These are phyloP conservation scores for Ciconia stormi DNA, from an alignment of 2,113 vertebrate genomes.

Conservation along the genomic window DNA sequence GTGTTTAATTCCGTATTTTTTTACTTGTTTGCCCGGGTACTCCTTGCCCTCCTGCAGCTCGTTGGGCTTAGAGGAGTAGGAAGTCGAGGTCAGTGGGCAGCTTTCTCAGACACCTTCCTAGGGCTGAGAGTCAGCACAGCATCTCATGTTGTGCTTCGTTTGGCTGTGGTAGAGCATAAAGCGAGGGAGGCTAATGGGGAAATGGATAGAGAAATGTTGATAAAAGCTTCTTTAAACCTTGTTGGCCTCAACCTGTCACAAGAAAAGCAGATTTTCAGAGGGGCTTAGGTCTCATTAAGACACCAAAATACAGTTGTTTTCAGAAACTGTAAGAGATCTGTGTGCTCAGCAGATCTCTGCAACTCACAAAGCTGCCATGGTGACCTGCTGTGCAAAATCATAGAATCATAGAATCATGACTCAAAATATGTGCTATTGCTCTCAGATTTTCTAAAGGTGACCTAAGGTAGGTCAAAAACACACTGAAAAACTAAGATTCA, in stretches of 20 bases:
- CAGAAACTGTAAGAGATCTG: not conserved
- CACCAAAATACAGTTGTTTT: not conserved
- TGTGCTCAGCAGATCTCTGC: not conserved
- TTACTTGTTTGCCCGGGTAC: not conserved
- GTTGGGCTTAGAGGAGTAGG: not conserved
- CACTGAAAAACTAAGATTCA: not conserved
- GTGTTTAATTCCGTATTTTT: not conserved
- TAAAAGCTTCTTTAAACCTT: not conserved
- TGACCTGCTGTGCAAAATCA: not conserved
- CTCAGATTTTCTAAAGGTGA: not conserved
- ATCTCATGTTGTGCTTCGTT: not conserved
- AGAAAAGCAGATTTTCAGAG: not conserved
- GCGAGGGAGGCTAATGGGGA: accelerated
- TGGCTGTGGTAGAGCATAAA: not conserved
- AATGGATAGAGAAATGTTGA: not conserved
- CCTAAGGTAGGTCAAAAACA: not conserved
- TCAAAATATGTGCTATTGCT: not conserved
- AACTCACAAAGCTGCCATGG: not conserved
- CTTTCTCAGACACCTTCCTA: not conserved
- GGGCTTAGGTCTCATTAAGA: not conserved
- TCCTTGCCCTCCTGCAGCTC: not conserved
- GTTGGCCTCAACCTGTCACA: not conserved
- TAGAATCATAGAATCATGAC: too few species aligned
- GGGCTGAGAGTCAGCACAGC: not conserved
- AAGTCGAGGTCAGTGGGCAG: accelerated